A percentile compares a stretch with the other conserved stretches of the same genome.
Evolutionary conservation across 2,888 invertebrate genomes (phyloP).

Genomic region (Spilosoma lubricipeda): DNA sequence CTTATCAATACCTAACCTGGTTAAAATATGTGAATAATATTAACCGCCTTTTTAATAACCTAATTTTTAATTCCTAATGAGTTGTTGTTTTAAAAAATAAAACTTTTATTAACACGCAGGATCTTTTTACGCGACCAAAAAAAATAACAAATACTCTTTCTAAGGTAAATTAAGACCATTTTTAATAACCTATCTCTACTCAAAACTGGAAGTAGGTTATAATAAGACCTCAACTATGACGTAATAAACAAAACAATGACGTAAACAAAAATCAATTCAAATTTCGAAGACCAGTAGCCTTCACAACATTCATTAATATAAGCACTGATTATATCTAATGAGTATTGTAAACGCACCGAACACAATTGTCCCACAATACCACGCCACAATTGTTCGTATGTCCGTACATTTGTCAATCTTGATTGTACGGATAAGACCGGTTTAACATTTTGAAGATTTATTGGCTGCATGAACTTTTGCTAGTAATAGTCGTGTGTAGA

Average conservation of each 20-base stretch:
- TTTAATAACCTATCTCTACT: too few relatives aligned
- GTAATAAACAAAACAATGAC: neutral
- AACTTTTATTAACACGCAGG: too few relatives aligned
- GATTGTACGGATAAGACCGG: slow-evolving; percentile 46
- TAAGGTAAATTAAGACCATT: too few relatives aligned
- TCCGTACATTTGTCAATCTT: slow-evolving; percentile 55
- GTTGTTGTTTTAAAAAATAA: too few relatives aligned
- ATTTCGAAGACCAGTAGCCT: slow-evolving; percentile 36
- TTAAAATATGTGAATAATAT: neutral
- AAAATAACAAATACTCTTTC: too few relatives aligned
- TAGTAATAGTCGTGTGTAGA: slow-evolving; percentile 21
- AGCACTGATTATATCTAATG: slow-evolving; percentile 44
- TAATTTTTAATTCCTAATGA: too few relatives aligned
- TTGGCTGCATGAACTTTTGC: slow-evolving; percentile 45
- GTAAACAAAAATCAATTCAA: neutral
- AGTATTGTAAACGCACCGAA: slow-evolving; percentile 40
- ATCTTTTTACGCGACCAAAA: too few relatives aligned
- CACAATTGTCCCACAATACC: slow-evolving; percentile 39
- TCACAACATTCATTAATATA: slow-evolving; percentile 38
- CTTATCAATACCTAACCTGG: neutral
- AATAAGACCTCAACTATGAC: neutral
- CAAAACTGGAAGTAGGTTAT: too few relatives aligned
- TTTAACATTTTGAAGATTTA: slow-evolving; percentile 52
- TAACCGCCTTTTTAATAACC: too few relatives aligned
- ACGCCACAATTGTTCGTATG: slow-evolving; percentile 60